A percentile compares a stretch with the other conserved stretches of the same genome.
These are phyloP conservation scores for Amphilophus citrinellus DNA, from an alignment of 2,113 vertebrate species.

Conservation along the genomic window DNA sequence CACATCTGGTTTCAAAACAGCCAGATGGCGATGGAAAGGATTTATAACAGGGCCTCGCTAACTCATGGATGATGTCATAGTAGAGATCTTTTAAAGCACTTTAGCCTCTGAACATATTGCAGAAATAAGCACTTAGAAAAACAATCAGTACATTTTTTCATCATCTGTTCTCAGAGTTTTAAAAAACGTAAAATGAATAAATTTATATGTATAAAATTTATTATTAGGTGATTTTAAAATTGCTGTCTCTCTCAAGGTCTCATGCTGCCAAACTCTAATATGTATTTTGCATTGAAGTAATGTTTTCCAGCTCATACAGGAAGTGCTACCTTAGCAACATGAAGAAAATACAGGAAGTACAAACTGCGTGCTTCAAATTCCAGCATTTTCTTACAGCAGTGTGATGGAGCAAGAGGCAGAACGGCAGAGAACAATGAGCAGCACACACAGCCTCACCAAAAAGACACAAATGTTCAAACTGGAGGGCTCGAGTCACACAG, in stretches of 20 bases:
- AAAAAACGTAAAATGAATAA: too few relatives aligned
- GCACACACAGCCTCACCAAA: constrained; percentile 40
- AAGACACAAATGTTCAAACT: constrained; percentile 58
- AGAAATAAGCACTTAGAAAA: too few relatives aligned
- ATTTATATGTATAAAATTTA: too few relatives aligned
- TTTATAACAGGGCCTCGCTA: background rate
- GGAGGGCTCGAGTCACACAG: constrained; percentile 56
- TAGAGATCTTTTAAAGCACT: background rate
- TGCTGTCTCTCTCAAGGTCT: background rate
- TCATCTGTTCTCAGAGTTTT: too few relatives aligned
- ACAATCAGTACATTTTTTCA: too few relatives aligned
- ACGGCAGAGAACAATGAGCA: constrained; percentile 66
- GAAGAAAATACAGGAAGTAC: constrained; percentile 82
- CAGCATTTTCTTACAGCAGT: constrained; percentile 63
- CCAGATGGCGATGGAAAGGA: background rate
- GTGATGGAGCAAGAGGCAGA: constrained; percentile 55
- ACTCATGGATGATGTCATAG: background rate
- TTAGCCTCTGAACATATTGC: background rate
- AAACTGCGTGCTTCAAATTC: constrained; percentile 77
- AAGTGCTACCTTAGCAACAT: constrained; percentile 81
- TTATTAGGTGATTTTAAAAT: too few relatives aligned
- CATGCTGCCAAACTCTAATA: background rate
- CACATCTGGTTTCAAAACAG: background rate
- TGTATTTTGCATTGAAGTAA: constrained; percentile 33
- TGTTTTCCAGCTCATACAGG: constrained; percentile 77